Conservation (phyloP, 2,113 vertebrate genomes). For the Vicugna pacos region DNA sequence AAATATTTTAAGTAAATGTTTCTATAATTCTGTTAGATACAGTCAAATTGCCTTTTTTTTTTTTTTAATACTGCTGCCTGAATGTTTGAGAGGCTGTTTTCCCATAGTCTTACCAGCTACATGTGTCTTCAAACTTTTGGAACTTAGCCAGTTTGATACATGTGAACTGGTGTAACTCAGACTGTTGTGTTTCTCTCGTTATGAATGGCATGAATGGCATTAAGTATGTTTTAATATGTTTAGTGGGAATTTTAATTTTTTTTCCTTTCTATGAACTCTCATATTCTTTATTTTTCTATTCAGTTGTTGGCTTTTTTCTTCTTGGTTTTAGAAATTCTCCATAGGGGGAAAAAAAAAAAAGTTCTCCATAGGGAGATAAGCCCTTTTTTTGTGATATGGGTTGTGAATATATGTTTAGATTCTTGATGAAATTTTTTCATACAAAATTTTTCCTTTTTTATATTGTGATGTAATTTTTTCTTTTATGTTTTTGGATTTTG, state of each 20-base stretch:
- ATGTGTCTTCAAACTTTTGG: background rate
- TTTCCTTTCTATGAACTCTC: background rate
- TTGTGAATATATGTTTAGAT: background rate
- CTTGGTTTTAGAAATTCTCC: constrained; percentile 22
- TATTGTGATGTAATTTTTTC: background rate
- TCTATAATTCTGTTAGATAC: background rate
- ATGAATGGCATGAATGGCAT: background rate
- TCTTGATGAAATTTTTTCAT: constrained; percentile 11
- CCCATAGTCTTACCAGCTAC: background rate
- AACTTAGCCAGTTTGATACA: constrained; percentile 35
- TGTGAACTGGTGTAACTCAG: background rate
- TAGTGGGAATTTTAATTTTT: background rate
- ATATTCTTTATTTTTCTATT: constrained; percentile 4
- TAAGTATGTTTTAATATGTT: background rate
- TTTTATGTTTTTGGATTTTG: constrained; percentile 6
- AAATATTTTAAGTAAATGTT: background rate
- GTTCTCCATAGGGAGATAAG: background rate
- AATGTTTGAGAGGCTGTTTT: background rate
- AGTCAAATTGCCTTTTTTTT: background rate
- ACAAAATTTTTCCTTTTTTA: background rate
- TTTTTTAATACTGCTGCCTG: background rate
- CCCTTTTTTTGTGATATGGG: background rate
- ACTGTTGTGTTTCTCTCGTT: background rate
- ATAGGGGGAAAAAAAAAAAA: no score
- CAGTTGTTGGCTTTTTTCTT: background rate